Base-by-base conservation (phyloP, 1,140 invertebrate genomes). In the Chelonus insularis region DNA sequence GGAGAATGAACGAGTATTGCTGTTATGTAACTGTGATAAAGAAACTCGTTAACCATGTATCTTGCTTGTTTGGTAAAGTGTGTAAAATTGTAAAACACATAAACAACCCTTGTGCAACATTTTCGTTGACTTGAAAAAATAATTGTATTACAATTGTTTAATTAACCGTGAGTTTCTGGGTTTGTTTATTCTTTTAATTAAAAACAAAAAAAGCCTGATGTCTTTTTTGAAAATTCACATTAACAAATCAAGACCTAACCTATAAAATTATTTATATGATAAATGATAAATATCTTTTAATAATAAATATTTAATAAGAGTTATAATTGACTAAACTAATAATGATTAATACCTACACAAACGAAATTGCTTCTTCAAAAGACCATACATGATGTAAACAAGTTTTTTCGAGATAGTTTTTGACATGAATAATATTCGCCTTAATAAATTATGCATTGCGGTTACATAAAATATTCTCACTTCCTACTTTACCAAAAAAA, bases 1-100 rank as follows among this genome's bases (percentile, higher is more conserved):
- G 9, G 57, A 60, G 57, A 41, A 50, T 59, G 47, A 59, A 59
- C 57, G 43, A 48, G 34, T 59, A 36, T 56, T 1, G 12, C 54
- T 25, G 29, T 60, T 60, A 23, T 50, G 57, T 14, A 60, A 60
- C 25, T 12, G 7, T 29, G 48, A 50, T 47, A 58, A 58, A 57
- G 55, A 57, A 57, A 57, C 55, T 57, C 55, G 55, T 57, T 57
- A 57, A 29, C 25, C 20, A 32, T 57, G 25, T 20, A 50, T 57
- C 34, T 32, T 60, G 36, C 4, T 36, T 2, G 2, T 6, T 36
- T 36, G 12, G 14, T 2, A 9, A 9, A 18, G 47, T 18, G 18
- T 1, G 20, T 12, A 12, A 8, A 11, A 60, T 16, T 1, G 20
- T 12, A 12, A 8, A 11, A 60, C 32, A 51, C 48, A 32, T 52